Evolutionary conservation across 1,140 invertebrate species (phyloP).

Genomic region (Lerema accius): DNA sequence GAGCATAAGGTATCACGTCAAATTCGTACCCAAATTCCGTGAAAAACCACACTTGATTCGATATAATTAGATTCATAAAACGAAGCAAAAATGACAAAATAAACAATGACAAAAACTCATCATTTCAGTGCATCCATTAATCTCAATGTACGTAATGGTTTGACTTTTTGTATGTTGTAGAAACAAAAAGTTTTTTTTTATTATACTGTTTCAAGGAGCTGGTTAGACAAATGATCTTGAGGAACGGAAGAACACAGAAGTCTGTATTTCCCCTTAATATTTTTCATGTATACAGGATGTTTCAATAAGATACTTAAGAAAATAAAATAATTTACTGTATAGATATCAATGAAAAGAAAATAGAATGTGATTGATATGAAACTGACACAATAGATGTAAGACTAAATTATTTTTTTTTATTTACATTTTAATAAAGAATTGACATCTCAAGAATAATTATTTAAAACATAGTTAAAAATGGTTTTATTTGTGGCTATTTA

Average conservation of each 20-base stretch:
- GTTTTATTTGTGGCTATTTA: no score
- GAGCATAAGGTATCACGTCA: no score
- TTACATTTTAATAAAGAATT: no score
- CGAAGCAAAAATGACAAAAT: neutral
- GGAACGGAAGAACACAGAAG: slow-evolving; percentile 42
- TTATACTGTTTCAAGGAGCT: slow-evolving; percentile 39
- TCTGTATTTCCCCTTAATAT: slow-evolving; percentile 49
- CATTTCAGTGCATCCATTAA: neutral
- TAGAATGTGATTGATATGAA: no score
- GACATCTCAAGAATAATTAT: no score
- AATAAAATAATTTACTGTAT: no score
- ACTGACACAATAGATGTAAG: no score
- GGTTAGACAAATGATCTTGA: slow-evolving; percentile 35
- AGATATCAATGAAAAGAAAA: no score
- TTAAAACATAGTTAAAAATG: no score
- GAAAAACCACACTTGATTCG: no score
- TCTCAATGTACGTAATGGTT: neutral
- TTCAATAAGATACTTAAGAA: slow-evolving; percentile 11
- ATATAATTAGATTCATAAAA: neutral
- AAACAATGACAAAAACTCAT: neutral
- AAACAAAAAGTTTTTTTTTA: slow-evolving; percentile 36
- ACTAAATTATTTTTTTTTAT: no score
- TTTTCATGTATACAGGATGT: slow-evolving; percentile 45
- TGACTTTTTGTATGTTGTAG: slow-evolving; percentile 8
- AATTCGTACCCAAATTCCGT: no score